Evolutionary conservation across 2,113 vertebrate genomes (phyloP).

Genomic region (Calypte anna): DNA sequence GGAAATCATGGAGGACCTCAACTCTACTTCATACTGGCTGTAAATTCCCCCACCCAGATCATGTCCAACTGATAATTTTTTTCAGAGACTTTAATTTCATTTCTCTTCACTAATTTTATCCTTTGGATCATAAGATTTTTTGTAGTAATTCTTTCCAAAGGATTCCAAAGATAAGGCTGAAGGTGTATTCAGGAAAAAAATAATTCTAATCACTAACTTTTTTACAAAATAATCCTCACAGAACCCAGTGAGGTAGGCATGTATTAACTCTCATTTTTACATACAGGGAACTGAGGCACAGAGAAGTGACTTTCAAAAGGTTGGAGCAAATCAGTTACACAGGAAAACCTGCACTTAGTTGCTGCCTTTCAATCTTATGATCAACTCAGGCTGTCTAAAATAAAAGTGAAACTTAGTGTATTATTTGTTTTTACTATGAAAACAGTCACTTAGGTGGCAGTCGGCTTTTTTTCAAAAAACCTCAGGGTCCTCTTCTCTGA

Average conservation of each 20-base stretch:
- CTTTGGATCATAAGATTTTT: not conserved
- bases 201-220: not conserved
- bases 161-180: constrained; percentile 36
- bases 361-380: not conserved
- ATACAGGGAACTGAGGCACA: not conserved
- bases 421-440: not conserved
- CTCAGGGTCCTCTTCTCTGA: not conserved
- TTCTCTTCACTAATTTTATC: not conserved
- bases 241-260: not conserved
- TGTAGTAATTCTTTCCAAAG: constrained; percentile 1
- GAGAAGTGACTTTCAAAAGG: not conserved
- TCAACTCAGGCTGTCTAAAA: not conserved
- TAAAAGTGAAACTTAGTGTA: not conserved
- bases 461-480: not conserved
- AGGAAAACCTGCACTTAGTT: not conserved
- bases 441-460: not conserved
- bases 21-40: not conserved
- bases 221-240: constrained; percentile 11
- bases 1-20: not conserved
- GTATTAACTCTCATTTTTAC: not conserved
- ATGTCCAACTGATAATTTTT: not conserved
- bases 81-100: not conserved
- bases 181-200: not conserved
- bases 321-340: not conserved
- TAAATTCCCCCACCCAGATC: not conserved